phyloP scores from a whole-genome alignment of 2,888 invertebrate species.

The Diaphora mendica region DNA sequence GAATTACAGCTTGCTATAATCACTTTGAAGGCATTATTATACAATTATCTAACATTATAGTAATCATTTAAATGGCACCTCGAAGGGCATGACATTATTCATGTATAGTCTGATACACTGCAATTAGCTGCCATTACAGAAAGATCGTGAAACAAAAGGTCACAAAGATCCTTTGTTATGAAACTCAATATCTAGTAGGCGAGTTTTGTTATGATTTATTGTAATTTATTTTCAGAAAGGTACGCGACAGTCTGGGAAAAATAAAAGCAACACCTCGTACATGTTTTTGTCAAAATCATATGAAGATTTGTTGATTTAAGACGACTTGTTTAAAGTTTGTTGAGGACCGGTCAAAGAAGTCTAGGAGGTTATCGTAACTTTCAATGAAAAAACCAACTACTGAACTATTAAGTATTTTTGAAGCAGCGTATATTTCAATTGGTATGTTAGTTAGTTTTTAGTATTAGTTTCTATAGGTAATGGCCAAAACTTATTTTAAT shows the following conservation, averaged over 20 bases:
- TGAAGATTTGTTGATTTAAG: not conserved
- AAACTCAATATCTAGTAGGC: not conserved
- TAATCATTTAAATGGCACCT: conserved; percentile 17
- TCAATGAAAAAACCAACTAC: no score
- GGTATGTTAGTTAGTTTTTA: no score
- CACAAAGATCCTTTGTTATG: conserved; percentile 1
- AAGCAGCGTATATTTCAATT: no score
- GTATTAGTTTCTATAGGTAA: no score
- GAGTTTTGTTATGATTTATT: not conserved
- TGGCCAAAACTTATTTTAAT: no score
- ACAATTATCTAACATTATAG: conserved; percentile 36
- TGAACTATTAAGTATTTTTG: no score
- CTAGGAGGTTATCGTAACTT: no score
- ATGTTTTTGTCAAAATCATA: not conserved
- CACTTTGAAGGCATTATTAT: not conserved
- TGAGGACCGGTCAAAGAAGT: no score
- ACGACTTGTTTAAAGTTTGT: no score
- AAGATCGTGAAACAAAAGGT: not conserved
- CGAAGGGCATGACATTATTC: conserved; percentile 17
- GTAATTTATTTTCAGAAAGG: not conserved
- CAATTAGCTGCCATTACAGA: conserved; percentile 11
- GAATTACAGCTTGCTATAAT: not conserved
- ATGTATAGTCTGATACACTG: not conserved
- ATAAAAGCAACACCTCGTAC: not conserved
- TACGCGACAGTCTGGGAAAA: not conserved